phyloP scores from a whole-genome alignment of 2,797 vertebrate genomes.

The Xenopus petersii region DNA sequence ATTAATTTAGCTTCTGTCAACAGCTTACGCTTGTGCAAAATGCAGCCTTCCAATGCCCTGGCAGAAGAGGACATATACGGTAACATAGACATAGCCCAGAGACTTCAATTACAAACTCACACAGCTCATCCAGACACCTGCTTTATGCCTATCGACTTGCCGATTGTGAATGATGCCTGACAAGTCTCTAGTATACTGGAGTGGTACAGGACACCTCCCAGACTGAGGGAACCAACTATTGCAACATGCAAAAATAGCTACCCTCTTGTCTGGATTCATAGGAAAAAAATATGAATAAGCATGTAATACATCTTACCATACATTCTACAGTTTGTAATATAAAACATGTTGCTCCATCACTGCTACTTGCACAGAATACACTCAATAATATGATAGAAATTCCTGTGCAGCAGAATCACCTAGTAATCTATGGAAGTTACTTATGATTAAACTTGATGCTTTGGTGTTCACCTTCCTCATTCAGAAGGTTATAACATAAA shows the following conservation, averaged over 20 bases:
- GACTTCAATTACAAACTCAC: conserved; percentile 39
- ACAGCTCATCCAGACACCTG: conserved; percentile 37
- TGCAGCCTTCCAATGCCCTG: conserved; percentile 36
- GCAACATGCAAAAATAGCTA: conserved; percentile 20
- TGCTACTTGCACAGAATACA: too few relatives aligned
- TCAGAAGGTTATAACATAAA: conserved; percentile 22
- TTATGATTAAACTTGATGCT: background rate
- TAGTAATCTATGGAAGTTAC: background rate
- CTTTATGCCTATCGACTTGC: conserved; percentile 26
- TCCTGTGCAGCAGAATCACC: background rate
- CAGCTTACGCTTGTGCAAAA: conserved; percentile 43
- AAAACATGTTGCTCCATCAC: too few relatives aligned
- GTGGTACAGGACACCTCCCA: background rate
- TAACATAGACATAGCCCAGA: conserved; percentile 37
- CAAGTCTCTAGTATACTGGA: background rate
- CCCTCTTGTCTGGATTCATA: conserved; percentile 9
- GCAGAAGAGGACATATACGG: conserved; percentile 46
- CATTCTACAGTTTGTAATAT: too few relatives aligned
- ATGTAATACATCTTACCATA: conserved; percentile 12
- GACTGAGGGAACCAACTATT: background rate
- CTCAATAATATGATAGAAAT: too few relatives aligned
- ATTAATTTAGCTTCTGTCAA: conserved; percentile 48
- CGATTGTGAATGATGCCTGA: conserved; percentile 8
- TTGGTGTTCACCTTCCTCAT: conserved; percentile 6
- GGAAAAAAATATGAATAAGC: background rate